Conservation (phyloP, 2,797 vertebrate genomes). For the Micrastur ruficollis region DNA sequence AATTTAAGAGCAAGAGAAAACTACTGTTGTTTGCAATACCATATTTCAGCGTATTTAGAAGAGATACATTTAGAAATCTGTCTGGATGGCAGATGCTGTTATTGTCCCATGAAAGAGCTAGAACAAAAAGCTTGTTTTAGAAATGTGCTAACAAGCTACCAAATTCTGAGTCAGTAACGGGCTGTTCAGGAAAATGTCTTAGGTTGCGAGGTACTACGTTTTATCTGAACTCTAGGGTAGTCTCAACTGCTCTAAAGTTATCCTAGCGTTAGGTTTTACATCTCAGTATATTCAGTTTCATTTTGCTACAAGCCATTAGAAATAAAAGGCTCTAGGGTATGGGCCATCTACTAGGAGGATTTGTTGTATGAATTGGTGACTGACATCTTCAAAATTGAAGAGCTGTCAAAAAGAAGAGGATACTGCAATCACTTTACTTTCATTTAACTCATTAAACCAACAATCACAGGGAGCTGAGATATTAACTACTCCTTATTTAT, state of each 20-base stretch:
- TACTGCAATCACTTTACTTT: not conserved
- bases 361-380: not conserved
- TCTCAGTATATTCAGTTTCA: not conserved
- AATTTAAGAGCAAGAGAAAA: slow-evolving; percentile 3
- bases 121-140: slow-evolving; percentile 9
- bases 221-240: not conserved
- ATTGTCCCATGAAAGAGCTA: not conserved
- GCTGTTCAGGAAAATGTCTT: not conserved
- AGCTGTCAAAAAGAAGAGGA: not conserved
- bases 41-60: not conserved
- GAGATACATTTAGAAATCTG: slow-evolving; percentile 15
- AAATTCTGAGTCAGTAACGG: not conserved
- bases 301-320: not conserved
- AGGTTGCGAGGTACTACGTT: not conserved
- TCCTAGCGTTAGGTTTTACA: not conserved
- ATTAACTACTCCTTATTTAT: not conserved
- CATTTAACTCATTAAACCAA: not conserved
- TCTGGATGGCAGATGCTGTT: not conserved
- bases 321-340: not conserved
- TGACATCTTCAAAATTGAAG: not conserved
- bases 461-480: not conserved
- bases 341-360: not conserved
- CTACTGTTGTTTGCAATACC: not conserved
- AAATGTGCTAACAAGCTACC: not conserved
- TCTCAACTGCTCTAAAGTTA: not conserved